Percentiles rank a stretch among this genome's conserved stretches.
These are phyloP conservation scores for Perithous albicinctus DNA, from an alignment of 2,888 invertebrate species.

Conservation along the genomic window DNA sequence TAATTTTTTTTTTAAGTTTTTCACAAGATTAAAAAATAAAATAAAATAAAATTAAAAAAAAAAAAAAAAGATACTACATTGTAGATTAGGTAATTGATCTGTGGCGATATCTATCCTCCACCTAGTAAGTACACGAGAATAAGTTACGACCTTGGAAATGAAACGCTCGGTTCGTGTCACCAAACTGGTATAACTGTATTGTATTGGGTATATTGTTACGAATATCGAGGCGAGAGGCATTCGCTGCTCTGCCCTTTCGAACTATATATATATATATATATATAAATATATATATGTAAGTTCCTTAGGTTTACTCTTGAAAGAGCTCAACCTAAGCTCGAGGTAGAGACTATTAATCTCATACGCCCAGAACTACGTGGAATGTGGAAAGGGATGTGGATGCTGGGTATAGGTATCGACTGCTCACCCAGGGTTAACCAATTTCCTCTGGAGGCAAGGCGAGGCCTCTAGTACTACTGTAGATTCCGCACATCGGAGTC, in stretches of 20 bases:
- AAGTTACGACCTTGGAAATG: background rate
- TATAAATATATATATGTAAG: no score
- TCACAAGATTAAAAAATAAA: no score
- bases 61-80: background rate
- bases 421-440: constrained; percentile 32
- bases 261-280: no score
- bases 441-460: constrained; percentile 38
- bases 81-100: background rate
- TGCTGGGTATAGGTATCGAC: constrained; percentile 26
- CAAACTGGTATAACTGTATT: background rate
- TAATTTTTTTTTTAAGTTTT: no score
- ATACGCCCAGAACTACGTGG: background rate
- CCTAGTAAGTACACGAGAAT: background rate
- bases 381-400: background rate
- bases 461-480: constrained; percentile 1
- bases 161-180: no score
- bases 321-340: background rate
- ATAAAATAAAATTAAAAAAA: no score
- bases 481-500: constrained; percentile 33
- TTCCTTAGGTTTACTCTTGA: background rate
- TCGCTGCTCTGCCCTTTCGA: background rate
- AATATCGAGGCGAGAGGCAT: background rate
- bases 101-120: background rate
- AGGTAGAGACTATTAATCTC: background rate
- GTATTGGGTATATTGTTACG: background rate